These are phyloP conservation scores for Orthonychiurus folsomi DNA, from an alignment of 2,888 invertebrate genomes.

Conservation along the genomic window DNA sequence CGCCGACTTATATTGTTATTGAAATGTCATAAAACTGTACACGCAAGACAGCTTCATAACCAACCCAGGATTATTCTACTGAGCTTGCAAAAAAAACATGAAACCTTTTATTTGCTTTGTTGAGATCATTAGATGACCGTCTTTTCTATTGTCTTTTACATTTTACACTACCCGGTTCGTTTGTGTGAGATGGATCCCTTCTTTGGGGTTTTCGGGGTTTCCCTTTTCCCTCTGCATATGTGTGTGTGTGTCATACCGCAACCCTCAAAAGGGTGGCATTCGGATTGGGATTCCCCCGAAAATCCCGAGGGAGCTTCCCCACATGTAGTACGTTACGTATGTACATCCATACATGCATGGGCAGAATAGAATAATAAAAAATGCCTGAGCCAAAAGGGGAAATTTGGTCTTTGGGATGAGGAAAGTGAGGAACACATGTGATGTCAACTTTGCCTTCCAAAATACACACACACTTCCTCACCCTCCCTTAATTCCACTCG, in stretches of 20 bases:
- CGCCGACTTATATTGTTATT: too few species aligned
- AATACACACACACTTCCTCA: neutral
- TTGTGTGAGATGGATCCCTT: constrained; percentile 6
- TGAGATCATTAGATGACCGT: too few species aligned
- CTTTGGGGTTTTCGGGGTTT: constrained; percentile 25
- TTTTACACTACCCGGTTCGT: too few species aligned
- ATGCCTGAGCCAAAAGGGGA: neutral
- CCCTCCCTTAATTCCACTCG: neutral
- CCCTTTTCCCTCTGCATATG: constrained; percentile 12
- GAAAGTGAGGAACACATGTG: constrained; percentile 6
- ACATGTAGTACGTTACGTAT: too few species aligned
- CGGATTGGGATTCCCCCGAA: constrained; percentile 16
- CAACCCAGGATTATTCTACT: too few species aligned
- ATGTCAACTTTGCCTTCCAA: constrained; percentile 5
- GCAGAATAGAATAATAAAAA: constrained; percentile 3
- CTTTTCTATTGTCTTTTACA: too few species aligned
- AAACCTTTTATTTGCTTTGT: too few species aligned
- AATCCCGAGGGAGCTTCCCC: constrained; percentile 17
- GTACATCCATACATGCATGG: neutral
- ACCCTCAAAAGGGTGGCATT: constrained; percentile 28
- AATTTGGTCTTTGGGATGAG: too few species aligned
- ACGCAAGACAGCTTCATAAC: too few species aligned
- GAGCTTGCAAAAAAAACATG: too few species aligned
- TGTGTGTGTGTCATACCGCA: constrained; percentile 27
- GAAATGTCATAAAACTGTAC: too few species aligned